Percentiles rank a stretch among this genome's conserved stretches.
Conservation (phyloP, 2,888 invertebrate genomes). For the Cheilosia pagana region DNA sequence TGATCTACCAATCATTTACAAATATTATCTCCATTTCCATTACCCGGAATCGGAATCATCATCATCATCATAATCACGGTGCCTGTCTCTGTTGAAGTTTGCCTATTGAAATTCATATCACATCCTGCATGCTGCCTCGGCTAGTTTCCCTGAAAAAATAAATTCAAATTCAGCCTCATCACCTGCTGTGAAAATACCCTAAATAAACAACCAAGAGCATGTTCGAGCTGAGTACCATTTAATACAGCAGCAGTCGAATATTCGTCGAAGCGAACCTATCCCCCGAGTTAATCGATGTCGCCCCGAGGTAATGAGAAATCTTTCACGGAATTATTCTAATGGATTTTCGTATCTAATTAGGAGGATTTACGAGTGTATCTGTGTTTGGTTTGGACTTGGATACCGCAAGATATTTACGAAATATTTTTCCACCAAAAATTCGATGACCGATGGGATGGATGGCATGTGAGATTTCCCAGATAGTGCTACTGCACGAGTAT, state of each 20-base stretch:
- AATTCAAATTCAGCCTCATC: constrained; percentile 42
- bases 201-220: constrained; percentile 59
- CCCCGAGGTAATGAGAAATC: constrained; percentile 47
- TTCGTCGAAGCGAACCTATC: constrained; percentile 15
- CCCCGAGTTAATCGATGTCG: constrained; percentile 43
- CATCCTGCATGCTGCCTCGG: constrained; percentile 31
- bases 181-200: constrained; percentile 68
- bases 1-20: constrained; percentile 56
- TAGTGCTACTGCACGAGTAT: constrained; percentile 17
- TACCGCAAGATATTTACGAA: constrained; percentile 23
- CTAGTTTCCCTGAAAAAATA: constrained; percentile 30
- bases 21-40: constrained; percentile 56
- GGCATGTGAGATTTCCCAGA: constrained; percentile 38
- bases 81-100: constrained; percentile 39
- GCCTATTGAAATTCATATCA: constrained; percentile 56
- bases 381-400: constrained; percentile 26
- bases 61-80: constrained; percentile 16
- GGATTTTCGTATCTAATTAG: constrained; percentile 54
- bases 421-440: neutral
- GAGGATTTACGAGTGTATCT: constrained; percentile 52
- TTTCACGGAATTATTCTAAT: constrained; percentile 59
- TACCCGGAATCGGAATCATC: constrained; percentile 48
- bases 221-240: constrained; percentile 15
- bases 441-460: neutral
- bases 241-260: constrained; percentile 26